These are phyloP conservation scores for Tolypeutes matacus DNA, from an alignment of 2,797 vertebrate species.

Conservation along the genomic window DNA sequence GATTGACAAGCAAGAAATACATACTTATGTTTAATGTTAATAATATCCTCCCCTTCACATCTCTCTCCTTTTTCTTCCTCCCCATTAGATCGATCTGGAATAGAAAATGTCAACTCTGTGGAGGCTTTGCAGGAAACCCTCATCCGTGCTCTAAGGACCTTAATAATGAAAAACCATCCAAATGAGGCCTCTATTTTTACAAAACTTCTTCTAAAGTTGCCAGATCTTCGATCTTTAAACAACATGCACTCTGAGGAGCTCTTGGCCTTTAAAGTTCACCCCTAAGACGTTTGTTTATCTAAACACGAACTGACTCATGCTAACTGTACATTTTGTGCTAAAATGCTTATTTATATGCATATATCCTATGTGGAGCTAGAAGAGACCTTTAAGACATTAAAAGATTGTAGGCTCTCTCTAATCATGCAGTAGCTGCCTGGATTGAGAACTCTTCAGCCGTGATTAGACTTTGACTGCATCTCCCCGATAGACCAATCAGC, in stretches of 20 bases:
- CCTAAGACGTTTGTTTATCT: constrained; percentile 87
- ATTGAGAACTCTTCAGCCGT: constrained; percentile 79
- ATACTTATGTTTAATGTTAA: constrained; percentile 3
- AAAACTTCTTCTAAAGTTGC: constrained; percentile 97
- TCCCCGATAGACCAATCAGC: constrained; percentile 68
- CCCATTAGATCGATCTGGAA: constrained; percentile 95
- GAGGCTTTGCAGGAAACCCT: constrained; percentile 98
- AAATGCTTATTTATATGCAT: constrained; percentile 86
- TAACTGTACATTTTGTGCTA: constrained; percentile 86
- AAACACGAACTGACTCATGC: constrained; percentile 80
- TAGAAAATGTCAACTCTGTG: constrained; percentile 95
- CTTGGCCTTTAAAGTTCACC: constrained; percentile 98
- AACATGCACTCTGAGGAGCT: constrained; percentile 99
- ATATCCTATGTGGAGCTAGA: constrained; percentile 80
- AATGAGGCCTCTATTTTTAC: constrained; percentile 96
- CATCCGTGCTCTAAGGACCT: constrained; percentile 95
- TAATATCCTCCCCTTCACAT: neutral
- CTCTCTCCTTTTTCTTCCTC: neutral
- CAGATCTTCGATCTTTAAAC: constrained; percentile 98
- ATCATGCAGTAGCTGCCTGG: constrained; percentile 83
- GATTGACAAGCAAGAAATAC: neutral
- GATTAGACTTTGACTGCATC: neutral
- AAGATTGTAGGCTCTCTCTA: constrained; percentile 77
- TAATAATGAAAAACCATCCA: constrained; percentile 97
- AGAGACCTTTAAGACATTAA: constrained; percentile 79